Percentiles rank a stretch among this genome's conserved stretches.
These are phyloP conservation scores for Cygnus olor DNA, from an alignment of 2,797 vertebrate species.

Conservation along the genomic window DNA sequence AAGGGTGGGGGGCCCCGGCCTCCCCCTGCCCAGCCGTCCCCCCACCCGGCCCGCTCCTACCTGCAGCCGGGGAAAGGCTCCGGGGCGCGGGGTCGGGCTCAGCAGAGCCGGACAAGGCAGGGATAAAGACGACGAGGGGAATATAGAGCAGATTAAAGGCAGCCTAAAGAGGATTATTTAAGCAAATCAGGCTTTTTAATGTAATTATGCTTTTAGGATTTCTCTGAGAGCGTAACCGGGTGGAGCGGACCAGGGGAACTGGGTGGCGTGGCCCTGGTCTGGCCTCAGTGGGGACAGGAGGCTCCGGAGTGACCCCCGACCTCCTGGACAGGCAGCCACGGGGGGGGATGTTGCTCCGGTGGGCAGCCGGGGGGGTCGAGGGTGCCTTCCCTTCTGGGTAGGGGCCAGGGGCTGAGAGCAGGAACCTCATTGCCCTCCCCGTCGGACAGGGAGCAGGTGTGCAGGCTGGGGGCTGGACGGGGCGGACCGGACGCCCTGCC, in stretches of 20 bases:
- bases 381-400: no score
- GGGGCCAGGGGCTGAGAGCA: not conserved
- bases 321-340: not conserved
- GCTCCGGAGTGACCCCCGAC: not conserved
- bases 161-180: constrained; percentile 41
- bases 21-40: fast-evolving
- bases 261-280: not conserved
- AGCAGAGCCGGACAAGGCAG: not conserved
- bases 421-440: not conserved
- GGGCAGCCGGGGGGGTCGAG: not conserved
- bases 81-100: not conserved
- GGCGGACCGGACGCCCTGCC: not conserved
- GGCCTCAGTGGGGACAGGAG: not conserved
- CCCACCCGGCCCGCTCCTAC: not conserved
- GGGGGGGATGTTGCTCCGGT: not conserved
- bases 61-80: not conserved
- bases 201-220: constrained; percentile 39
- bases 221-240: not conserved
- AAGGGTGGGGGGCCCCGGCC: fast-evolving
- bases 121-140: not conserved
- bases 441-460: not conserved
- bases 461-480: not conserved
- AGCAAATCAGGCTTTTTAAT: not conserved
- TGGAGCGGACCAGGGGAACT: not conserved
- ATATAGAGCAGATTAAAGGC: constrained; percentile 5